Evolutionary conservation across 1,140 invertebrate genomes (phyloP).

Genomic region (Drosophila tropicalis): DNA sequence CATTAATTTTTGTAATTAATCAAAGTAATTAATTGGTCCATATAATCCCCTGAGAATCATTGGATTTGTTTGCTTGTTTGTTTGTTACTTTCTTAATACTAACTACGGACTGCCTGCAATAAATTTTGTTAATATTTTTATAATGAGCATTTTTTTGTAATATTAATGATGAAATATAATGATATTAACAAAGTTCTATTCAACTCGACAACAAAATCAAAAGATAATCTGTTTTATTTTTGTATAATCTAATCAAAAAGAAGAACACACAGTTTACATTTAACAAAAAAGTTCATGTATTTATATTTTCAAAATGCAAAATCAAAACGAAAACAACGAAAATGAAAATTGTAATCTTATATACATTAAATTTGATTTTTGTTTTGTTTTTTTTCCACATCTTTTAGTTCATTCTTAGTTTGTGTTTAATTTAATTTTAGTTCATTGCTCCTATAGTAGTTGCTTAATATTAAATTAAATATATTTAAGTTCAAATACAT

Average conservation of each 20-base stretch:
- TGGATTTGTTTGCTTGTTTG: slow-evolving; percentile 71
- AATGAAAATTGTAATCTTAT: slow-evolving; percentile 41
- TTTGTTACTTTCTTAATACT: slow-evolving; percentile 59
- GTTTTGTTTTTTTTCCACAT: slow-evolving; percentile 16
- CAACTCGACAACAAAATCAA: slow-evolving; percentile 78
- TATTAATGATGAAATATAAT: slow-evolving; percentile 60
- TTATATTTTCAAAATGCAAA: slow-evolving; percentile 48
- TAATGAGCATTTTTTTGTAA: slow-evolving; percentile 69
- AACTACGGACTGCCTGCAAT: slow-evolving; percentile 82
- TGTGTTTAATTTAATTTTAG: slow-evolving; percentile 45
- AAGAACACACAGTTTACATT: slow-evolving; percentile 44
- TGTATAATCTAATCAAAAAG: slow-evolving; percentile 70
- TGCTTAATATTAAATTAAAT: slow-evolving; percentile 38
- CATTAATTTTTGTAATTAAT: slow-evolving; percentile 5
- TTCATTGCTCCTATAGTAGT: slow-evolving; percentile 42
- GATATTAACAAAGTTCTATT: slow-evolving; percentile 81
- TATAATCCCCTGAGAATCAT: slow-evolving; percentile 50
- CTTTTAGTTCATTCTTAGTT: slow-evolving; percentile 5
- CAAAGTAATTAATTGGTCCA: slow-evolving; percentile 43
- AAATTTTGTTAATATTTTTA: slow-evolving; percentile 82
- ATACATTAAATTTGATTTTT: slow-evolving; percentile 45
- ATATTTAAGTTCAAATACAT: slow-evolving; percentile 49
- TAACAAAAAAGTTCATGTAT: slow-evolving; percentile 54
- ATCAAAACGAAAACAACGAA: not conserved
- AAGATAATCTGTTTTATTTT: slow-evolving; percentile 82